Base-by-base conservation (phyloP, 2,797 vertebrate genomes). In the Bryconaethiops microstoma region DNA sequence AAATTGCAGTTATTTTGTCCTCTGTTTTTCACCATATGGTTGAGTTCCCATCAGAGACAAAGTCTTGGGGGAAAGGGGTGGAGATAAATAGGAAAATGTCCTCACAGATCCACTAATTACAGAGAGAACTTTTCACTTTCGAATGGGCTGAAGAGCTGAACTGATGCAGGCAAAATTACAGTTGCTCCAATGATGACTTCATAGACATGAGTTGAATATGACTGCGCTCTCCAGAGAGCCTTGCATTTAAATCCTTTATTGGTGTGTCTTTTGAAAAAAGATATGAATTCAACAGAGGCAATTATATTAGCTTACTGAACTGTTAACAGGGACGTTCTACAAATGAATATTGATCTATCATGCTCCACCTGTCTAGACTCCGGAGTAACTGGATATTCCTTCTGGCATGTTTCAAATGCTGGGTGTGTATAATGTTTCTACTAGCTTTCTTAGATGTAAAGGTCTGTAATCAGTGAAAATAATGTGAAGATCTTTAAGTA, bases 21-120 rank as follows among this genome's bases (percentile, higher is more conserved):
- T 64, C 39, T 74, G n/a, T 64, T 81, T 72, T 78, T 70, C 62
- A 29, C 73, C 69, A 75, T 77, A 75, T 71, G 70, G 67, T 60
- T 9, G 39, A 21, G 39, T 69, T 79, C 62, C 70, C 65, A 64
- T 57, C 40, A 48, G 72, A 78, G 29, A 64, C 13, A 45, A 17
- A 65, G 16, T 79, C 67, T 40, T 76, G 17, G 35, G 73, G 59
- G 45, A 78, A 7, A 42, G 2, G 25, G n/a, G 17, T 5, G 7
- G 29, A 62, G 21, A 82, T 77, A 67, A 59, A 63, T 39, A n/a
- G 16, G 48, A 68, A 75, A 78, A 77, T 40, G 39, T 67, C 39
- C 68, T 35, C 14, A 14, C 40, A 50, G 13, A 80, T 21, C 6
- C 39, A 60, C 63, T 77, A 39, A 52, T 59, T 75, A 52, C 39